These are phyloP conservation scores for Limnothrissa miodon DNA, from an alignment of 2,113 vertebrate genomes.

Conservation along the genomic window DNA sequence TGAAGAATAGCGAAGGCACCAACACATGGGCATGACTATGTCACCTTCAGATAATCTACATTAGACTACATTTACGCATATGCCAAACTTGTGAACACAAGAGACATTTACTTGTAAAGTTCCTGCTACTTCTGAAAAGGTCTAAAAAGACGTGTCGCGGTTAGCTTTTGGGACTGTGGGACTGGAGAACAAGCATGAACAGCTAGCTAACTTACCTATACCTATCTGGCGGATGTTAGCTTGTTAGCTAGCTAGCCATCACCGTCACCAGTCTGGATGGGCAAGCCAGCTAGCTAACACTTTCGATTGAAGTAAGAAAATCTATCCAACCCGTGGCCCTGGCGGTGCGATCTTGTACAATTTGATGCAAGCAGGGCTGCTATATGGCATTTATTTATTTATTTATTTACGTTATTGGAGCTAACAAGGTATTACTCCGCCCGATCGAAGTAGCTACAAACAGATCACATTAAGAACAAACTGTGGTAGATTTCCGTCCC, in stretches of 20 bases:
- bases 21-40: background rate
- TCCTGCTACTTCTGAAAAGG: background rate
- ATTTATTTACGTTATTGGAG: slow-evolving; percentile 27
- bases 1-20: background rate
- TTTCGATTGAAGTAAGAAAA: background rate
- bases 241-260: slow-evolving; percentile 54
- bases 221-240: slow-evolving; percentile 49
- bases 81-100: background rate
- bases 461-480: background rate
- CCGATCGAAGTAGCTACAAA: slow-evolving; percentile 14
- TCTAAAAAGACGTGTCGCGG: background rate
- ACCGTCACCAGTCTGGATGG: slow-evolving; percentile 49
- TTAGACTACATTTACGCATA: background rate
- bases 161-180: background rate
- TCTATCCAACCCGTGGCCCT: background rate
- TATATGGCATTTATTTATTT: slow-evolving; percentile 49
- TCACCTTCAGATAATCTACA: background rate
- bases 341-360: background rate
- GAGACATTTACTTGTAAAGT: background rate
- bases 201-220: slow-evolving; percentile 11
- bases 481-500: slow-evolving; percentile 7
- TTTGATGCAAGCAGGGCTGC: background rate
- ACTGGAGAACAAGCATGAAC: background rate
- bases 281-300: slow-evolving; percentile 18
- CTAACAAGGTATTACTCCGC: slow-evolving; percentile 27